These are phyloP conservation scores for Acropora yongei DNA, from an alignment of 64 coral and sea anemone genomes.

Conservation along the genomic window DNA sequence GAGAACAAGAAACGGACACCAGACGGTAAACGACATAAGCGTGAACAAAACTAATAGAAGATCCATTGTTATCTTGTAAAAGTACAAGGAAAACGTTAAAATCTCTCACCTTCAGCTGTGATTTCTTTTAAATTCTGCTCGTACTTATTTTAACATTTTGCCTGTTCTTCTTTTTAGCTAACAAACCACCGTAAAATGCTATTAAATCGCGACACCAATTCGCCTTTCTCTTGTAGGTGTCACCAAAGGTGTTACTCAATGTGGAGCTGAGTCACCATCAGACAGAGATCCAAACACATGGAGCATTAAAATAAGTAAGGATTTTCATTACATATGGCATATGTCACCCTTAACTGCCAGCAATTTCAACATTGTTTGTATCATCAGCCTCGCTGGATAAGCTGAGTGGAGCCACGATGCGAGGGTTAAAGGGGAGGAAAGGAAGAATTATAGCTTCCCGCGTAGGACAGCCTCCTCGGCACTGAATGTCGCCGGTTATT, in stretches of 20 bases:
- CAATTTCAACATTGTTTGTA: not conserved
- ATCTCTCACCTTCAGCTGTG: too few relatives aligned
- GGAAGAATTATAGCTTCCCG: too few relatives aligned
- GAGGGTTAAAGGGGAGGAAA: too few relatives aligned
- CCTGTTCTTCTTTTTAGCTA: too few relatives aligned
- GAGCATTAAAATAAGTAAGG: constrained; percentile 70
- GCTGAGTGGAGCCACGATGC: too few relatives aligned
- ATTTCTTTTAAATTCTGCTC: too few relatives aligned
- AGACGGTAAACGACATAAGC: too few relatives aligned
- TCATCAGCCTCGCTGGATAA: too few relatives aligned
- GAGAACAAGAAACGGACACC: not conserved
- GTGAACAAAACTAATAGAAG: too few relatives aligned
- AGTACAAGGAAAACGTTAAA: too few relatives aligned
- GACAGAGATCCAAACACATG: constrained; percentile 35
- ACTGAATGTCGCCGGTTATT: constrained; percentile 59
- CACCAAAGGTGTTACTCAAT: constrained; percentile 48
- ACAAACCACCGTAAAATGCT: not conserved
- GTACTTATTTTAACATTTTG: too few relatives aligned
- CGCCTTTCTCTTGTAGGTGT: constrained; percentile 23
- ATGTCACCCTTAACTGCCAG: not conserved
- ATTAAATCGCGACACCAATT: not conserved
- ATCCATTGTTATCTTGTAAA: too few relatives aligned
- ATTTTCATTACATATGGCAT: not conserved
- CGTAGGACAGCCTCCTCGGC: not conserved
- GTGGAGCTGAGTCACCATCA: constrained; percentile 64